Conservation (phyloP, 2,888 invertebrate species). For the Subacronicta megacephala region DNA sequence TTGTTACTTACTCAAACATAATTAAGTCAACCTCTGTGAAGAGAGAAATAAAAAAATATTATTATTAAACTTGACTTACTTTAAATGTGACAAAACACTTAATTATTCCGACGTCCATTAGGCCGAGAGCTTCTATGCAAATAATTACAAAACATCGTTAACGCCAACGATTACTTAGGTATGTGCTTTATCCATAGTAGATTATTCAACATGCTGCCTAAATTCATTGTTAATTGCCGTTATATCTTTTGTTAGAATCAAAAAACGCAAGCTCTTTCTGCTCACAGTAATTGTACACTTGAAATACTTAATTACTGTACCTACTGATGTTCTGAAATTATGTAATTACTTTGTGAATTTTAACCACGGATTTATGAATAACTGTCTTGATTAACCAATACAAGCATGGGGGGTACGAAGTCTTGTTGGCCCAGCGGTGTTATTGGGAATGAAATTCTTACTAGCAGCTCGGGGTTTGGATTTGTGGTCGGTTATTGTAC, state of each 20-base stretch:
- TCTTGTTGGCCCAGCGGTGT: no score
- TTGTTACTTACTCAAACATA: no score
- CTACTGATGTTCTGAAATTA: constrained; percentile 7
- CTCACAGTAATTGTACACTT: constrained; percentile 16
- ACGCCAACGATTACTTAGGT: constrained; percentile 1
- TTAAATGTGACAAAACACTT: no score
- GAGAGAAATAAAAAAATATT: no score
- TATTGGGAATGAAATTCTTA: no score
- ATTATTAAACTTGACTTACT: no score
- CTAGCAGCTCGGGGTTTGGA: no score
- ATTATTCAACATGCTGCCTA: constrained; percentile 11
- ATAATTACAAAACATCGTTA: constrained; percentile 31
- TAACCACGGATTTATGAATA: neutral
- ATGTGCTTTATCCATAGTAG: constrained; percentile 3
- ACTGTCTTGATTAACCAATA: neutral
- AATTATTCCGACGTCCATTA: constrained; percentile 3
- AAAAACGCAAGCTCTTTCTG: constrained; percentile 10
- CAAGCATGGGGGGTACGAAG: no score
- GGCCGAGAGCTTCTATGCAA: neutral
- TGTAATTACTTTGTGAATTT: constrained; percentile 9
- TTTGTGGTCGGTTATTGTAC: no score
- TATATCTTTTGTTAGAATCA: constrained; percentile 25
- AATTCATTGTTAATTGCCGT: constrained; percentile 20
- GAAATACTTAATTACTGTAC: constrained; percentile 12
- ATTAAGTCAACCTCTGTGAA: no score